Evolutionary conservation across 2,888 invertebrate species (phyloP).

Genomic region (Apamea monoglypha): DNA sequence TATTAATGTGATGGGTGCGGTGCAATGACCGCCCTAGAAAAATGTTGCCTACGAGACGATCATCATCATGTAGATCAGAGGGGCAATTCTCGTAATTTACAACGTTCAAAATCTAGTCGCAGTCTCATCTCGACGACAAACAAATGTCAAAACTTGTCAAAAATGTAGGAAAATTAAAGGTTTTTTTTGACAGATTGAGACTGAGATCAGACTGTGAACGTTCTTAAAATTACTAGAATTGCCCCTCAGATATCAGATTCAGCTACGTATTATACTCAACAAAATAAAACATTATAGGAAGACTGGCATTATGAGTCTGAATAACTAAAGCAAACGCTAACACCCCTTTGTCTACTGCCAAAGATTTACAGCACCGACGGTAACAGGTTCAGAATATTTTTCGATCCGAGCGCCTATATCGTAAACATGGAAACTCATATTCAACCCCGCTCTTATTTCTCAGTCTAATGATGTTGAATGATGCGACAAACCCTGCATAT

Average conservation of each 20-base stretch:
- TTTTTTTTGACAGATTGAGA: no score
- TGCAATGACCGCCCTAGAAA: not conserved
- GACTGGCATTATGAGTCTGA: not conserved
- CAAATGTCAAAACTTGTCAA: no score
- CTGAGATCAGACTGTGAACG: no score
- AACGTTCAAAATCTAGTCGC: no score
- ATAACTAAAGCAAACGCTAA: constrained; percentile 33
- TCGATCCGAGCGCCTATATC: constrained; percentile 50
- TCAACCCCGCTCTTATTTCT: constrained; percentile 79
- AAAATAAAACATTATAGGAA: not conserved
- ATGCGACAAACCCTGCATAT: constrained; percentile 84
- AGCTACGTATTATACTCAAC: not conserved
- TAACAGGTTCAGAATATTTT: constrained; percentile 51
- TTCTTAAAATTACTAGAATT: no score
- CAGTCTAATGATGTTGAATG: constrained; percentile 87
- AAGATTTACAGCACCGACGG: constrained; percentile 42
- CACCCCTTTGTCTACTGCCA: constrained; percentile 41
- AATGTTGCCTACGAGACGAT: not conserved
- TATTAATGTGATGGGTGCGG: not conserved
- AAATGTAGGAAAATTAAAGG: no score
- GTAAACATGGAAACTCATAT: constrained; percentile 74
- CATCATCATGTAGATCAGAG: not conserved
- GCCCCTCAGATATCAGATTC: not conserved
- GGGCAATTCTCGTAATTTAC: no score
- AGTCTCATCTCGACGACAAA: no score